Percentiles rank a stretch among this genome's conserved stretches.
These are phyloP conservation scores for Eubasilissa regina DNA, from an alignment of 1,140 invertebrate species.

Conservation along the genomic window DNA sequence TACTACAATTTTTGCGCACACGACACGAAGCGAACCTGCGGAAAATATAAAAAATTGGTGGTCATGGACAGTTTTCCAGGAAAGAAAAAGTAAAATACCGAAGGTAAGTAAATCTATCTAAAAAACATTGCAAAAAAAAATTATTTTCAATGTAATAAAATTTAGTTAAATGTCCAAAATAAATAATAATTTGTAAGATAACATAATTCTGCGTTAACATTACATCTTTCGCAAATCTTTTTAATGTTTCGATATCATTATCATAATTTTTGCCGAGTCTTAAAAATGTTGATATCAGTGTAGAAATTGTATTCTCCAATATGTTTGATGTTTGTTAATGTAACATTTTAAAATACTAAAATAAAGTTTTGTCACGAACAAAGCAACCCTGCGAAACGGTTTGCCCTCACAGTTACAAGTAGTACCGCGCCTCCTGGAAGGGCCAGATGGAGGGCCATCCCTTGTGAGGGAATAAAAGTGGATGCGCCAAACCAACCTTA, in stretches of 20 bases:
- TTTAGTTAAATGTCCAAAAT: neutral
- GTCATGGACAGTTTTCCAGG: too few relatives aligned
- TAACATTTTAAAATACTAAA: neutral
- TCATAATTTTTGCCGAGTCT: too few relatives aligned
- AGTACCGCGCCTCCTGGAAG: neutral
- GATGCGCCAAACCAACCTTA: slow-evolving; percentile 58
- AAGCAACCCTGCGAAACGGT: slow-evolving; percentile 16
- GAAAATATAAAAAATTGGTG: too few relatives aligned
- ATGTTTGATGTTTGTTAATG: neutral
- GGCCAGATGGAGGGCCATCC: slow-evolving; percentile 27
- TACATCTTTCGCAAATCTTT: too few relatives aligned
- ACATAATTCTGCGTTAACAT: too few relatives aligned
- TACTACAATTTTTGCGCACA: too few relatives aligned
- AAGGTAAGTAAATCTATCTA: too few relatives aligned
- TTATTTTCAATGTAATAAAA: neutral
- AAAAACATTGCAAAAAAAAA: too few relatives aligned
- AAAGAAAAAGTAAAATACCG: too few relatives aligned
- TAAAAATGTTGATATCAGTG: neutral
- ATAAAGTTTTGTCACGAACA: neutral
- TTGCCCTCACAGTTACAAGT: neutral
- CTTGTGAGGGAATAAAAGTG: slow-evolving; percentile 35
- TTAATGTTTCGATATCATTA: too few relatives aligned
- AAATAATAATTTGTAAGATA: too few relatives aligned
- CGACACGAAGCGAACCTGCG: too few relatives aligned
- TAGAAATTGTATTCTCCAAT: neutral